Evolutionary conservation across 2,888 invertebrate species (phyloP), one percentile per base, ranked within the genome.

Genomic region (Chrysolina haemoptera): DNA sequence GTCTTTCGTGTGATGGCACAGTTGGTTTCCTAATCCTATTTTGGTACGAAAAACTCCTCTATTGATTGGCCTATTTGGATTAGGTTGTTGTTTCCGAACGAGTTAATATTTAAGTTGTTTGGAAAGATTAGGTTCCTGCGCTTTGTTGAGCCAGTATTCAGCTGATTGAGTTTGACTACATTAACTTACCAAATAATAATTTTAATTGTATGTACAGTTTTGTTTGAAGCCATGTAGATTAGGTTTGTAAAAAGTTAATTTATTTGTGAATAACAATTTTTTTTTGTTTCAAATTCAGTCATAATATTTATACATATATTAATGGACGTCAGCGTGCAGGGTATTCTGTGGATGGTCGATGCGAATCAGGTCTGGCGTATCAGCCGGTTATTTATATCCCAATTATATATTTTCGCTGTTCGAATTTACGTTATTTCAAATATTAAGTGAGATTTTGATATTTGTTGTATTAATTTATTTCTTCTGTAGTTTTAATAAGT

Each of bases 81-180:
- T 59, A 59, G 59, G 18, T 10, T 64, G 69, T 71, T 68, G 66
- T 77, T 79, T 80, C 78, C 78, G 77, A 79, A 77, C 78, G 69
- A 79, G 78, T 80, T 81, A 78, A 81, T 78, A 81, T 80, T 81
- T 80, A 80, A 77, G 72, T 79, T 81, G 70, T 79, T 81, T 79
- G 79, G 79, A 70, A 71, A 68, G 70, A 73, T 70, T 71, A 73
- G 62, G 72, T 64, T 67, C 77, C 70, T 76, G 74, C n/a, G 71
- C 65, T 74, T 75, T 71, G 74, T 78, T 67, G 71, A 80, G 80
- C 77, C 78, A 81, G 79, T 79, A 79, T 50, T 62, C 50, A 68
- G 55, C 40, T 64, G 67, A 72, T 69, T 41, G 46, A 65, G 70
- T 70, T 74, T 63, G 62, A 75, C 46, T 73, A 73, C 62, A 68